phyloP scores from a whole-genome alignment of 1,140 invertebrate genomes.

The Lordiphosa mommai region DNA sequence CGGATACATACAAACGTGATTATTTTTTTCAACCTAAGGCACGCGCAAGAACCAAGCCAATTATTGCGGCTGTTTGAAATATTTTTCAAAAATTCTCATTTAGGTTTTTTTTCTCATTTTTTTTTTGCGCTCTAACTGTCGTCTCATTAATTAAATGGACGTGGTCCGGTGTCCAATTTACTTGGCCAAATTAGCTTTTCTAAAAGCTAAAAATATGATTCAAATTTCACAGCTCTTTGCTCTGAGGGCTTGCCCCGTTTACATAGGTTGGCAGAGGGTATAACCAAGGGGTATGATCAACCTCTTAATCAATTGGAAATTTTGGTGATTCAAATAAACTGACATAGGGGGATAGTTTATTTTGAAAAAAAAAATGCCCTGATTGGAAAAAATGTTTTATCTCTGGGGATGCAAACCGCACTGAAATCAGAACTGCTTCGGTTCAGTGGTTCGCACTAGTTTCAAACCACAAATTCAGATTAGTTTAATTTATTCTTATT shows the following conservation, averaged over 20 bases:
- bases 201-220: conserved; percentile 12
- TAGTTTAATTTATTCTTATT: too few species aligned
- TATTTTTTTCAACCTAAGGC: conserved; percentile 18
- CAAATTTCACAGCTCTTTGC: background rate
- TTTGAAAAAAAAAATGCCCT: too few species aligned
- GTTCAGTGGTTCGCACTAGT: too few species aligned
- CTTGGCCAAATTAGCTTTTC: conserved; percentile 6
- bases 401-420: too few species aligned
- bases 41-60: conserved; percentile 48
- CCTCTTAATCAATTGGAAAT: too few species aligned
- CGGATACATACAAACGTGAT: conserved; percentile 50
- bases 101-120: conserved; percentile 17
- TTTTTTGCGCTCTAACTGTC: too few species aligned
- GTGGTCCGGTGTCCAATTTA: conserved; percentile 32
- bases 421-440: too few species aligned
- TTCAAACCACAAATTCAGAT: too few species aligned
- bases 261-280: conserved; percentile 17
- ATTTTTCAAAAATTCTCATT: conserved; percentile 43
- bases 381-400: too few species aligned
- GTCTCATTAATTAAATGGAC: conserved; percentile 67
- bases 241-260: conserved; percentile 31
- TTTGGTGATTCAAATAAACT: too few species aligned
- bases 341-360: too few species aligned
- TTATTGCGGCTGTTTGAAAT: conserved; percentile 63
- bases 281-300: too few species aligned